Base-by-base conservation (phyloP, 2,797 vertebrate genomes). In the Pitangus sulphuratus region DNA sequence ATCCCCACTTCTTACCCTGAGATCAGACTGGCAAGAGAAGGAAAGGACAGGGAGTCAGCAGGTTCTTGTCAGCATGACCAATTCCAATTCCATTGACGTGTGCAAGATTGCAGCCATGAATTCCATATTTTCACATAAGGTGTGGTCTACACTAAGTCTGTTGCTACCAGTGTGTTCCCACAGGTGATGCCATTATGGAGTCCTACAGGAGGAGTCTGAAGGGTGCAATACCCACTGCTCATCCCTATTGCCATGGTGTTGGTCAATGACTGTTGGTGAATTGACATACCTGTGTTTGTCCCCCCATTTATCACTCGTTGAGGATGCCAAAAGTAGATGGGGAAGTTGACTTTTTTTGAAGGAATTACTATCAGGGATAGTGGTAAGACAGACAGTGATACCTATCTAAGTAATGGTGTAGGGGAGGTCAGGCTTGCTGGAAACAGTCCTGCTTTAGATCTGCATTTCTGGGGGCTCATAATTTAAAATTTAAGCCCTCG, bases 41-140 rank as follows among this genome's bases (percentile, higher is more conserved):
- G 24, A 53, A 71, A 70, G 28, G 25, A 8, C 19, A 83, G 42
- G 13, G 26, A 87, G 11, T 33, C 48, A 60, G 50, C 28, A 42
- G 24, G 17, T 57, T 66, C 50, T 75, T 51, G 28, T 18, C 20
- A 40, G 30, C 7, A 2, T 45, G 28, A 75, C 44, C 19, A 30
- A 28, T 44, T 54, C 30, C 48, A 48, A 48, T 6, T n/a, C 6
- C 11, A 35, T 56, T 2, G 1, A 37, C 37, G 9, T 0, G 0
- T 56, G 50, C 28, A 84, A 65, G 35, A 37, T 33, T 83, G 54
- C 48, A 84, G 58, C 30, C 31, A 14, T 26, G 5, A 22, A 28
- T 40, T 75, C 70, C 40, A 3, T 24, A n/a, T 61, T 78, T 80
- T 69, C 79, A 57, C 26, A 7, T 16, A 15, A 79, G 20, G 4